A percentile compares a stretch with the other conserved stretches of the same genome.
Evolutionary conservation across 2,888 invertebrate species (phyloP).

Genomic region (Thereva unica): DNA sequence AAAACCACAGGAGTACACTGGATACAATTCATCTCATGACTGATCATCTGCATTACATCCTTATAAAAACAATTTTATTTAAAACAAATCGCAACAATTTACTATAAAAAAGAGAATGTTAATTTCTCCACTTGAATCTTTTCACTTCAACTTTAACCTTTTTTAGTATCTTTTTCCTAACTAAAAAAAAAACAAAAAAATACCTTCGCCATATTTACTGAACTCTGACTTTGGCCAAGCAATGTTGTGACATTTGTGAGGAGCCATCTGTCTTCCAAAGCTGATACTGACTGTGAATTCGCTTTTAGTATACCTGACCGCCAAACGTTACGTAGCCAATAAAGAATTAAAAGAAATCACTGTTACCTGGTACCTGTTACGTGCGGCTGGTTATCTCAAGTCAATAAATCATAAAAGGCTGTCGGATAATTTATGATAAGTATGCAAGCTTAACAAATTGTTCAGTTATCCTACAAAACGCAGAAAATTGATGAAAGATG

Average conservation of each 20-base stretch:
- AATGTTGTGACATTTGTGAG: conserved; percentile 27
- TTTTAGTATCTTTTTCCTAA: too few relatives aligned
- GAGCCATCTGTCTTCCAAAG: conserved; percentile 17
- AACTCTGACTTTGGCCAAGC: conserved; percentile 1
- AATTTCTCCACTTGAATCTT: too few relatives aligned
- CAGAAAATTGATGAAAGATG: conserved; percentile 41
- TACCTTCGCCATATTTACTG: too few relatives aligned
- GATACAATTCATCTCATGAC: too few relatives aligned
- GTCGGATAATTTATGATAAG: conserved; percentile 42
- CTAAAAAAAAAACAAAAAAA: too few relatives aligned
- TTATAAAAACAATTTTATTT: too few relatives aligned
- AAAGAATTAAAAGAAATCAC: conserved; percentile 4
- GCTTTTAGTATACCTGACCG: conserved; percentile 19
- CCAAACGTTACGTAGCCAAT: conserved; percentile 19
- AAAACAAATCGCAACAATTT: too few relatives aligned
- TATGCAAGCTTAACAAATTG: conserved; percentile 41
- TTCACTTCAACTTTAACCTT: too few relatives aligned
- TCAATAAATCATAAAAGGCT: conserved; percentile 41
- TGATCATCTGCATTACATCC: too few relatives aligned
- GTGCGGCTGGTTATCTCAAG: conserved; percentile 11
- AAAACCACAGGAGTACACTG: too few relatives aligned
- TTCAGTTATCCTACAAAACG: conserved; percentile 38
- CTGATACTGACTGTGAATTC: conserved; percentile 11
- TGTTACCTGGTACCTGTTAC: too few relatives aligned
- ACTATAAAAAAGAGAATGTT: too few relatives aligned